A percentile compares a stretch with the other conserved stretches of the same genome.
Evolutionary conservation across 2,888 invertebrate species (phyloP).

Genomic region (Meiosimyza decipiens): DNA sequence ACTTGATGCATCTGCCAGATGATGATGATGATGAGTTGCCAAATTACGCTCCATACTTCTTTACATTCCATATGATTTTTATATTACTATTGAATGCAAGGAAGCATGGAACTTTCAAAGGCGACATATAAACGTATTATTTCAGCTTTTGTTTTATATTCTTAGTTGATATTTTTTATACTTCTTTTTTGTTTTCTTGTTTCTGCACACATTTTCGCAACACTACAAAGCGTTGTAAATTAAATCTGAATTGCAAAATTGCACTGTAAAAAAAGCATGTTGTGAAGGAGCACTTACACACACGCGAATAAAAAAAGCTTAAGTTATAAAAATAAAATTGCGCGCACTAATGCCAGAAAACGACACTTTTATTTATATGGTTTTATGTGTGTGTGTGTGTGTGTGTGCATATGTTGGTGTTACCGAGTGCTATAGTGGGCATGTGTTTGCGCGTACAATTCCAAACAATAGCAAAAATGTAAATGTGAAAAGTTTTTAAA

Average conservation of each 20-base stretch:
- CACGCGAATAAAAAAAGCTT: not conserved
- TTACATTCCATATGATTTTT: conserved; percentile 68
- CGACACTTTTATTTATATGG: conserved; percentile 16
- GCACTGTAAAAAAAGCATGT: conserved; percentile 21
- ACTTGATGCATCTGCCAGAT: not conserved
- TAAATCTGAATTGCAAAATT: conserved; percentile 35
- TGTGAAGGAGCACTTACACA: too few species aligned
- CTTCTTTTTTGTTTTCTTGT: not conserved
- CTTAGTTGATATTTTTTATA: not conserved
- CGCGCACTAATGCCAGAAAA: conserved; percentile 18
- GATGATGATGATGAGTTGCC: conserved; percentile 52
- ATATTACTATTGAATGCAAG: conserved; percentile 68
- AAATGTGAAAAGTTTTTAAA: conserved; percentile 28
- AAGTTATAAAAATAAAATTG: conserved; percentile 12
- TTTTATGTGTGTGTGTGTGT: conserved; percentile 11
- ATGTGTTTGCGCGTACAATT: not conserved
- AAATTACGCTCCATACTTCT: conserved; percentile 68
- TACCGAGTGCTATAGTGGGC: not conserved
- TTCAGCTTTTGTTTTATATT: not conserved
- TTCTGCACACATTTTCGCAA: conserved; percentile 11
- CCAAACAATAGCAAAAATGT: not conserved
- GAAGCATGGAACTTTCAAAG: conserved; percentile 68
- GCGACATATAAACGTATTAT: conserved; percentile 40
- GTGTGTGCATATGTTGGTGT: conserved; percentile 8
- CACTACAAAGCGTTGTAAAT: conserved; percentile 27